phyloP scores from a whole-genome alignment of 53 echinoderm and acorn worm species.

The Echinarachnius parma region DNA sequence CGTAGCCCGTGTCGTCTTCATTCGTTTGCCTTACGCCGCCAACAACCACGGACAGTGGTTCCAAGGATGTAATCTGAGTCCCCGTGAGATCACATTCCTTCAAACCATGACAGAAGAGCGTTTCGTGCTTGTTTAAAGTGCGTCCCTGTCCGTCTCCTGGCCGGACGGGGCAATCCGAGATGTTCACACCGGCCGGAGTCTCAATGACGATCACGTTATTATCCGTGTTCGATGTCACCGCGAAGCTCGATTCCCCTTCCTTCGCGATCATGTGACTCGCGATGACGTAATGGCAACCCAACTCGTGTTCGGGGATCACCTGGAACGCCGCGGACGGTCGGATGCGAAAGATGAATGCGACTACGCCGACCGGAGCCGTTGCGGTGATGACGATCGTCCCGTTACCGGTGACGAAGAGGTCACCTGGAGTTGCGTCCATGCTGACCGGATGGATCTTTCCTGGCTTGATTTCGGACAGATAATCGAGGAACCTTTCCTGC shows the following conservation, averaged over 20 bases:
- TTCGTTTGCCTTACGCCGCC: background rate
- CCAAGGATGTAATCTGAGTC: background rate
- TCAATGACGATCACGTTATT: background rate
- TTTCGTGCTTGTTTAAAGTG: background rate
- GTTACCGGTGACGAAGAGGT: background rate
- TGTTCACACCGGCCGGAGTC: too few relatives aligned
- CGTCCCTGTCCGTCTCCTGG: too few relatives aligned
- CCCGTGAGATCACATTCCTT: constrained; percentile 4
- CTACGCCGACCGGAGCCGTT: background rate
- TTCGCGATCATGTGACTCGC: background rate
- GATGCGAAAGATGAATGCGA: background rate
- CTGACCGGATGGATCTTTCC: background rate
- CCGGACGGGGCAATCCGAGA: too few relatives aligned
- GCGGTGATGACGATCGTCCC: constrained; percentile 4
- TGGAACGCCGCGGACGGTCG: constrained; percentile 24
- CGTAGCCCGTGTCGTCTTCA: constrained; percentile 3
- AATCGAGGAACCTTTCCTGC: too few relatives aligned
- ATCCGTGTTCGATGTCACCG: constrained; percentile 5
- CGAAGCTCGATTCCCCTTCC: background rate
- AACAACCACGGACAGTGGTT: constrained; percentile 10
- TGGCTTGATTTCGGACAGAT: too few relatives aligned
- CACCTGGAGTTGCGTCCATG: background rate
- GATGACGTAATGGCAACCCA: background rate
- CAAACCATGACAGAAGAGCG: constrained; percentile 26
- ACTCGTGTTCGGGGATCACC: background rate